phyloP scores from a whole-genome alignment of 2,888 invertebrate genomes.

The Tuberolachnus salignus region DNA sequence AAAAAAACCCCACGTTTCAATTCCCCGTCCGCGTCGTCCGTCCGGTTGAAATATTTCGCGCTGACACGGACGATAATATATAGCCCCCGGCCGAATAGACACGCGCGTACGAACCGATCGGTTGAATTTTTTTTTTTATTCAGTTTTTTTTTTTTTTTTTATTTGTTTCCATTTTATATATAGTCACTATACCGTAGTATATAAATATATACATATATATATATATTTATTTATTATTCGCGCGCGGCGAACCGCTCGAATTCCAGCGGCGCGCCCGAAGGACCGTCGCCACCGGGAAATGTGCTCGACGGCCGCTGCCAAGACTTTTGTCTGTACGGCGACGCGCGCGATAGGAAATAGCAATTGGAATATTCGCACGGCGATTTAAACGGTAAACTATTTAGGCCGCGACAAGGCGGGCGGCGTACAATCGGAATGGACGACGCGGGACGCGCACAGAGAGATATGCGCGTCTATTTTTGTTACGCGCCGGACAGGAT shows the following conservation, averaged over 20 bases:
- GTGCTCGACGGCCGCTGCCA: conserved; percentile 2
- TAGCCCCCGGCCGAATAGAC: no score
- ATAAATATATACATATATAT: no score
- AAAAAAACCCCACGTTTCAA: no score
- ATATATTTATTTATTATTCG: no score
- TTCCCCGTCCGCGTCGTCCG: no score
- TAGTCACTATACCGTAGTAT: no score
- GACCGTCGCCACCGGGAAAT: conserved; percentile 8
- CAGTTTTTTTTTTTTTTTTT: neutral
- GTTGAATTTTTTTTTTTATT: neutral
- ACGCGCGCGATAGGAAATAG: conserved; percentile 48
- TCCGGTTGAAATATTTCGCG: no score
- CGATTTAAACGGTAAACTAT: conserved; percentile 47
- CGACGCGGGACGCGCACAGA: neutral
- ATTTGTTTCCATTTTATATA: neutral
- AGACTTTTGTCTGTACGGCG: no score
- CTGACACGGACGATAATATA: no score
- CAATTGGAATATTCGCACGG: conserved; percentile 42
- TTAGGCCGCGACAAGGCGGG: conserved; percentile 38
- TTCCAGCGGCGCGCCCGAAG: conserved; percentile 14
- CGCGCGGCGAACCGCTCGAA: neutral
- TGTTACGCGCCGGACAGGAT: conserved; percentile 19
- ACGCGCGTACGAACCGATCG: neutral
- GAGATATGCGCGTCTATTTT: conserved; percentile 41
- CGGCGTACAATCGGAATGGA: conserved; percentile 33